phyloP scores from a whole-genome alignment of 2,797 vertebrate genomes.

The Microhierax caerulescens region DNA sequence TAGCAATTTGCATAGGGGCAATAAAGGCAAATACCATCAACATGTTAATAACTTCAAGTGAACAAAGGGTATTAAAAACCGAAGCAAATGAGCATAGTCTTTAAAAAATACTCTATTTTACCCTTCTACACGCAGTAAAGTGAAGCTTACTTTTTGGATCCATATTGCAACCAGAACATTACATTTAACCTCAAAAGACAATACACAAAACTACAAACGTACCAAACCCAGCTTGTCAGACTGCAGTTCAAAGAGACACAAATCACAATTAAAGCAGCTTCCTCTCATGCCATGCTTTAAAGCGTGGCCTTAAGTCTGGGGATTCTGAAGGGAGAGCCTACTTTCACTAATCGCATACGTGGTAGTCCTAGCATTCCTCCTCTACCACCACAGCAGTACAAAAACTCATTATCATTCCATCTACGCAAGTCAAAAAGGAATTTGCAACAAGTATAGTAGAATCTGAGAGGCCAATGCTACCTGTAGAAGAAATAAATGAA shows the following conservation, averaged over 20 bases:
- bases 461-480: neutral
- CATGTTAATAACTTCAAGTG: constrained; percentile 44
- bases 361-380: neutral
- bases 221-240: neutral
- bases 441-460: neutral
- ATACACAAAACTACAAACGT: neutral
- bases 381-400: neutral
- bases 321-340: neutral
- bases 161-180: neutral
- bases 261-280: neutral
- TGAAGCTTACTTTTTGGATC: neutral
- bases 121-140: neutral
- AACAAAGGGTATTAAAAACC: constrained; percentile 30
- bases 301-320: neutral
- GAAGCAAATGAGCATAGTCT: neutral
- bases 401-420: neutral
- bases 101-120: neutral
- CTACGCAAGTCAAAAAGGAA: neutral
- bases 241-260: neutral
- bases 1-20: constrained; percentile 54
- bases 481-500: neutral
- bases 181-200: neutral
- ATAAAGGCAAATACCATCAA: constrained; percentile 59
- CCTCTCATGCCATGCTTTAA: neutral
- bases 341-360: neutral